phyloP scores from a whole-genome alignment of 2,797 vertebrate species.

The Babyrousa celebensis region DNA sequence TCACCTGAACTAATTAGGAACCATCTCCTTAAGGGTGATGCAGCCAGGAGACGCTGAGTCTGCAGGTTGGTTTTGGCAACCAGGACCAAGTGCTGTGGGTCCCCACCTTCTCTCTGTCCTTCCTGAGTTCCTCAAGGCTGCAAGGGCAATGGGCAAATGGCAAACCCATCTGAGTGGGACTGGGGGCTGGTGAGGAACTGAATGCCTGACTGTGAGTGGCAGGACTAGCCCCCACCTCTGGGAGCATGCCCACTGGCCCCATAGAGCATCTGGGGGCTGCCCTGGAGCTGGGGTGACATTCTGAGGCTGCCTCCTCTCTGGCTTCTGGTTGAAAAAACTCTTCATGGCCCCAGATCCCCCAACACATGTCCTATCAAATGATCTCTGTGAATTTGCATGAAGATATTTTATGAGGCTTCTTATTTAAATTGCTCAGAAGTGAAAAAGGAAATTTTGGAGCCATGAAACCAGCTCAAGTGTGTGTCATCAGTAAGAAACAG shows the following conservation, averaged over 20 bases:
- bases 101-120: constrained; percentile 25
- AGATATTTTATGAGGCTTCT: background rate
- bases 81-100: constrained; percentile 57
- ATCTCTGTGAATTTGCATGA: background rate
- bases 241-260: background rate
- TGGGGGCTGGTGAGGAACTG: constrained; percentile 12
- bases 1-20: constrained; percentile 68
- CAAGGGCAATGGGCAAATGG: too few species aligned
- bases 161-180: background rate
- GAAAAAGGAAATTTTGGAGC: constrained; percentile 52
- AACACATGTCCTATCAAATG: background rate
- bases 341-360: constrained; percentile 7
- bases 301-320: background rate
- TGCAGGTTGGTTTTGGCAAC: background rate
- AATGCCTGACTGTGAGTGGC: constrained; percentile 58
- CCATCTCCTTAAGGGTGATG: constrained; percentile 34
- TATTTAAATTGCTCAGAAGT: constrained; percentile 16
- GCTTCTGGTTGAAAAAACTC: constrained; percentile 17
- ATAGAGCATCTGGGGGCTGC: background rate
- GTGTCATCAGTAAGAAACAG: constrained; percentile 56
- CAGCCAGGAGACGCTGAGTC: fast-evolving
- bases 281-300: background rate
- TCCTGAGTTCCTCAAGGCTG: background rate
- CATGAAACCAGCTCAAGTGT: constrained; percentile 65
- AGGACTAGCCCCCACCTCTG: background rate